A percentile compares a stretch with the other conserved stretches of the same genome.
These are phyloP conservation scores for Etia nguti DNA, from an alignment of 2,113 vertebrate species.

Conservation along the genomic window DNA sequence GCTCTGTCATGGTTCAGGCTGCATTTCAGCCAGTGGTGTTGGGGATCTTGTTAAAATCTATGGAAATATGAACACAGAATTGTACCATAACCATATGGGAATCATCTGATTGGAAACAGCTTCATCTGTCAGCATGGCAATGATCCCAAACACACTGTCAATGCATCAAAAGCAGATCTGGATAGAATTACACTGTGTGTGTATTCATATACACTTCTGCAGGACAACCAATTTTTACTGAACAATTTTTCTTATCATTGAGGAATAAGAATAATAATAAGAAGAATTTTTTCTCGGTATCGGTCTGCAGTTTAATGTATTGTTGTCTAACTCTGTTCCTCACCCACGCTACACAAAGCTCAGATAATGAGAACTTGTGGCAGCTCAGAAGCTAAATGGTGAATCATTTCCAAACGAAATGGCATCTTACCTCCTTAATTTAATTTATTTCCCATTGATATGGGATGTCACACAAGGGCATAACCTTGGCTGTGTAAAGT, in stretches of 20 bases:
- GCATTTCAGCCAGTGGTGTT: background rate
- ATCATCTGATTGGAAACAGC: background rate
- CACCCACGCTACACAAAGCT: background rate
- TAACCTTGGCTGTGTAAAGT: background rate
- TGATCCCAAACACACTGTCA: background rate
- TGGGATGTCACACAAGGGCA: background rate
- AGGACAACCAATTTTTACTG: background rate
- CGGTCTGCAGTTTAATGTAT: background rate
- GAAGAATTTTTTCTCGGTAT: background rate
- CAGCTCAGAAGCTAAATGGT: background rate
- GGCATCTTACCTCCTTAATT: background rate
- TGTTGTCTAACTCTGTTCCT: background rate
- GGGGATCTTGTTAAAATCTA: background rate
- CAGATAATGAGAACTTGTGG: background rate
- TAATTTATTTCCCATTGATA: conserved; percentile 9
- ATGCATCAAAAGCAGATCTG: background rate
- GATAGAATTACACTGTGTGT: too few species aligned
- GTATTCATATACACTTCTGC: background rate
- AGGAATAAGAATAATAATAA: background rate
- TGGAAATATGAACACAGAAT: background rate
- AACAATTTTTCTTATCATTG: background rate
- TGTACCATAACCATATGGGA: background rate
- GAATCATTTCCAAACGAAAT: conserved; percentile 2
- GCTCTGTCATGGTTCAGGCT: background rate
- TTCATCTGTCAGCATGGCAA: background rate